Evolutionary conservation across 2,888 invertebrate species (phyloP).

Genomic region (Disparrhopalites patrizii): DNA sequence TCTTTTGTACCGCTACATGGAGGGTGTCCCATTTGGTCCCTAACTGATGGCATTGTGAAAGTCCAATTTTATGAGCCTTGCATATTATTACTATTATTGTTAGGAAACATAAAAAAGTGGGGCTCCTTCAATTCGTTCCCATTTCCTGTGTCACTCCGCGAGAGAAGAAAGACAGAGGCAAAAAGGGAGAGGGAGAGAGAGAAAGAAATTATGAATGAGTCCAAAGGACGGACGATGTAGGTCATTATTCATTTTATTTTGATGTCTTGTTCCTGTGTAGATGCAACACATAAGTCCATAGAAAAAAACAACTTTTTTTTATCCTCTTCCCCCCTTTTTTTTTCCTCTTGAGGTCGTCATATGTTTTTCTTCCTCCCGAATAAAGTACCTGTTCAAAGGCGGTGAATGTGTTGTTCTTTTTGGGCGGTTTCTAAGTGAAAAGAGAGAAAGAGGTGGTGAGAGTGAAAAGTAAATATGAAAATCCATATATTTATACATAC

Average conservation of each 20-base stretch:
- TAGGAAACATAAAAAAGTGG: conserved; percentile 16
- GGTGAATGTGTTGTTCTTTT: no score
- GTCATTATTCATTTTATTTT: conserved; percentile 38
- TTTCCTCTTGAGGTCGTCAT: not conserved
- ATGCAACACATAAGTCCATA: not conserved
- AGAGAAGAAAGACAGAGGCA: not conserved
- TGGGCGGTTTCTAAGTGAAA: not conserved
- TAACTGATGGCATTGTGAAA: no score
- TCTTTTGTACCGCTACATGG: no score
- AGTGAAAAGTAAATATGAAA: not conserved
- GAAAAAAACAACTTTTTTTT: conserved; percentile 5
- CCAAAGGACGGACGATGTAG: conserved; percentile 23
- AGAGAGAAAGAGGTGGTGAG: not conserved
- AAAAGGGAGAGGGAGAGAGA: not conserved
- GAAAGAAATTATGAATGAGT: conserved; percentile 35
- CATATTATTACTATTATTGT: no score
- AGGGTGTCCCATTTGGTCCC: no score
- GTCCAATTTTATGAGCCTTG: no score
- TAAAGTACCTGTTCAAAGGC: not conserved
- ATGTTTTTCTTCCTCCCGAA: not conserved
- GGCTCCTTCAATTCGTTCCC: conserved; percentile 31
- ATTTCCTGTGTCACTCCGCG: conserved; percentile 37
- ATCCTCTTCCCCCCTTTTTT: not conserved
- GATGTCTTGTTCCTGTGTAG: conserved; percentile 31
- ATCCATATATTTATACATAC: no score